Evolutionary conservation across 2,797 vertebrate species (phyloP).

Genomic region (Onychomys leucogaster): DNA sequence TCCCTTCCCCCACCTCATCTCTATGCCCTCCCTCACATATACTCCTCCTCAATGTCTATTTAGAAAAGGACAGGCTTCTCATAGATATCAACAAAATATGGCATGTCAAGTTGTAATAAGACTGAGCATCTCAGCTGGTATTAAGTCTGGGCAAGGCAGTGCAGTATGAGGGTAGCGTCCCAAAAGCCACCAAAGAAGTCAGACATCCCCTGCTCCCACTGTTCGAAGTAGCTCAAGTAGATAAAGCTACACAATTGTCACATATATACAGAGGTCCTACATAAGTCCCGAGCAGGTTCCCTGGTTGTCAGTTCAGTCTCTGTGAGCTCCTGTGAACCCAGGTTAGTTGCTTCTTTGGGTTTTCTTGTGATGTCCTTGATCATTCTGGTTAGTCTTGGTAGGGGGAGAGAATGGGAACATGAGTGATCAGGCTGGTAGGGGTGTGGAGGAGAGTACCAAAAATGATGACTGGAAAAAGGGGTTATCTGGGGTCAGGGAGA

Average conservation of each 20-base stretch:
- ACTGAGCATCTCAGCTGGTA: not conserved
- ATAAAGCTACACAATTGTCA: not conserved
- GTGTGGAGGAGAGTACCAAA: not conserved
- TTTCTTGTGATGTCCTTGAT: not conserved
- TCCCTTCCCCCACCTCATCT: accelerated
- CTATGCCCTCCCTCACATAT: not conserved
- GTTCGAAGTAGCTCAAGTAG: not conserved
- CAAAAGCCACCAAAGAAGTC: not conserved
- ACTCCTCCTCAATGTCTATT: not conserved
- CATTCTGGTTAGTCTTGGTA: not conserved
- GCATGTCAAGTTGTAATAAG: not conserved
- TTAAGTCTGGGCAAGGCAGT: not conserved
- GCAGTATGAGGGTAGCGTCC: not conserved
- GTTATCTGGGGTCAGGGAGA: not conserved
- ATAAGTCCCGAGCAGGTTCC: not conserved
- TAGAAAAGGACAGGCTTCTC: not conserved
- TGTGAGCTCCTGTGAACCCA: not conserved
- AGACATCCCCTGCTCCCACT: not conserved
- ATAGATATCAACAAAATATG: not conserved
- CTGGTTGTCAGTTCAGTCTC: not conserved
- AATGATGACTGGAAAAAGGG: not conserved
- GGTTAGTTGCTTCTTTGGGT: not conserved
- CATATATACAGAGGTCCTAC: not conserved
- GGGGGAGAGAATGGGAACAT: not conserved
- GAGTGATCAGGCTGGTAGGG: not conserved